Evolutionary conservation across 2,888 invertebrate genomes (phyloP).

Genomic region (Acanthosepion esculentum): DNA sequence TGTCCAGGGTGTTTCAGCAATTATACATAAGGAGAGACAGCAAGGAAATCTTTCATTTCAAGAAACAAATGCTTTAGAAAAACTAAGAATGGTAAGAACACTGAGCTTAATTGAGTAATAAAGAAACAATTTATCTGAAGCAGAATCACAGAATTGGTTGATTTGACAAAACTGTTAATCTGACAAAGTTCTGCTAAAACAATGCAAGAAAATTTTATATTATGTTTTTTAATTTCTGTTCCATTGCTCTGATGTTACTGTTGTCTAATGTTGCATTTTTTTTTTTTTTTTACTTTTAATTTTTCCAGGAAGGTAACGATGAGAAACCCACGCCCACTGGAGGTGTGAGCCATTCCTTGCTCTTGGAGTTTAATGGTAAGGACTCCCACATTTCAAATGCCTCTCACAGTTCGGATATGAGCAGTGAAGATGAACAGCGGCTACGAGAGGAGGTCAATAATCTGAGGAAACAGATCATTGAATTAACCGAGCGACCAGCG

Average conservation of each 20-base stretch:
- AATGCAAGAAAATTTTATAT: too few species aligned
- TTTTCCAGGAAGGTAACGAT: neutral
- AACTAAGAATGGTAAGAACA: too few species aligned
- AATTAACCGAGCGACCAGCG: conserved; percentile 37
- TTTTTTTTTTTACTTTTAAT: neutral
- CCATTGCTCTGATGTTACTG: neutral
- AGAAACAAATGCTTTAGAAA: too few species aligned
- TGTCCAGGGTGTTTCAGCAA: too few species aligned
- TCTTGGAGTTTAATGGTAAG: neutral
- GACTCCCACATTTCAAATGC: neutral
- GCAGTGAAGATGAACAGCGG: conserved; percentile 38
- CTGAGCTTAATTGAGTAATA: too few species aligned
- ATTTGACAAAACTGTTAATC: too few species aligned
- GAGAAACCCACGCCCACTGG: neutral
- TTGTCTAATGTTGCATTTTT: neutral
- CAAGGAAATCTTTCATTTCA: too few species aligned
- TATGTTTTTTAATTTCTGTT: neutral
- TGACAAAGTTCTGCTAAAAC: too few species aligned
- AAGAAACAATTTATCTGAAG: too few species aligned
- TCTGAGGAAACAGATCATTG: conserved; percentile 37
- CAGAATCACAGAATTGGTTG: too few species aligned
- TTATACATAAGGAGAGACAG: too few species aligned
- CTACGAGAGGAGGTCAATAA: conserved; percentile 44
- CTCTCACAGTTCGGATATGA: neutral
- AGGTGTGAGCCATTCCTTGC: conserved; percentile 23